Percentiles rank a stretch among this genome's conserved stretches.
These are phyloP conservation scores for Microcebus murinus DNA, from an alignment of 2,113 vertebrate genomes.

Conservation along the genomic window DNA sequence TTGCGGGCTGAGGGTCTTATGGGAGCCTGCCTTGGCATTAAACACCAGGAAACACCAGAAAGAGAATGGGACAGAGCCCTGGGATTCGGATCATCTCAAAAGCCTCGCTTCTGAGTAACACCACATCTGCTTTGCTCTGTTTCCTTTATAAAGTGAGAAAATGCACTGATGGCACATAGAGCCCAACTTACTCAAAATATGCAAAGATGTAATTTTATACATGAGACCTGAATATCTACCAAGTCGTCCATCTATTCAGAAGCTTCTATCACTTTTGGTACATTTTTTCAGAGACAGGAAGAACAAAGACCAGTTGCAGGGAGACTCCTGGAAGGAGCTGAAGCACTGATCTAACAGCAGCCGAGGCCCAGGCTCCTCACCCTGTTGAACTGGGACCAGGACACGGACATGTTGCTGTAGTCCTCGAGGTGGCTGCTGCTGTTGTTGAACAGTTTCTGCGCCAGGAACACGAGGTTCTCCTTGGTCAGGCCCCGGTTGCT, in stretches of 20 bases:
- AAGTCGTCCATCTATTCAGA: background rate
- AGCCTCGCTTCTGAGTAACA: background rate
- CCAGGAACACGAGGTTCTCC: slow-evolving; percentile 96
- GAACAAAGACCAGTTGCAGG: background rate
- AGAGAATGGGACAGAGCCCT: background rate
- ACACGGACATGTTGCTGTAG: slow-evolving; percentile 94
- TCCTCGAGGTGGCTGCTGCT: slow-evolving; percentile 93
- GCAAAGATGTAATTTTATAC: background rate
- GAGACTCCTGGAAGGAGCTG: background rate
- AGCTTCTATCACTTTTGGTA: background rate
- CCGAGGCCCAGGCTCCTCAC: slow-evolving; percentile 77
- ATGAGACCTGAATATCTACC: background rate
- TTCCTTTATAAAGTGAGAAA: background rate
- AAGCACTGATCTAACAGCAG: background rate
- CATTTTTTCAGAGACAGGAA: background rate
- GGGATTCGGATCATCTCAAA: background rate
- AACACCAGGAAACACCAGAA: background rate
- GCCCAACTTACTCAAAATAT: background rate
- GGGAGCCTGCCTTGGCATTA: background rate
- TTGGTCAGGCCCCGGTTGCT: slow-evolving; percentile 95
- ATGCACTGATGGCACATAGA: background rate
- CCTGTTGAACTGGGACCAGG: slow-evolving; percentile 99
- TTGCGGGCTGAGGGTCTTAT: background rate
- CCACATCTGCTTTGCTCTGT: background rate
- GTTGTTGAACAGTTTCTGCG: slow-evolving; percentile 96